These are phyloP conservation scores for Cebus imitator DNA, from an alignment of 2,113 vertebrate genomes.

Conservation along the genomic window DNA sequence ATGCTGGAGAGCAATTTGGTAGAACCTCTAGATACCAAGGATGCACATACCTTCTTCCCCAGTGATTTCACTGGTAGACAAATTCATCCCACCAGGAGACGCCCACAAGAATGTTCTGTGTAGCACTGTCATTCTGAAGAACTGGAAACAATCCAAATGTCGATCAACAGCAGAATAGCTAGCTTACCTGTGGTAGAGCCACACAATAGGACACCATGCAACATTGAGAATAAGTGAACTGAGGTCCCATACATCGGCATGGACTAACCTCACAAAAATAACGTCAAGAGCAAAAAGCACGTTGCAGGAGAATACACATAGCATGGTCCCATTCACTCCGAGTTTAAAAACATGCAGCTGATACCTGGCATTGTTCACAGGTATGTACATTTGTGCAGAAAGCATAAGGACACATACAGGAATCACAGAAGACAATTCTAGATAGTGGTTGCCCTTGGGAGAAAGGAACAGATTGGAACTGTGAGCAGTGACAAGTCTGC, in stretches of 20 bases:
- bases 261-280: not conserved
- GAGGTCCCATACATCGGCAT: not conserved
- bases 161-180: not conserved
- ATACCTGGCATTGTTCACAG: not conserved
- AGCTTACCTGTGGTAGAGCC: not conserved
- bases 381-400: not conserved
- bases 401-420: not conserved
- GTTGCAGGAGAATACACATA: not conserved
- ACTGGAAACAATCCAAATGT: not conserved
- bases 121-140: not conserved
- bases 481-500: not conserved
- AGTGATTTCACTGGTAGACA: not conserved
- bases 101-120: not conserved
- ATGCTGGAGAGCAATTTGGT: not conserved
- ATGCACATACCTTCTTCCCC: not conserved
- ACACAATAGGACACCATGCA: not conserved
- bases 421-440: not conserved
- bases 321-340: not conserved
- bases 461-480: not conserved
- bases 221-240: not conserved
- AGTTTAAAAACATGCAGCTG: not conserved
- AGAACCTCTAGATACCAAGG: not conserved
- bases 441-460: not conserved
- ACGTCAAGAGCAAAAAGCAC: rapidly evolving
- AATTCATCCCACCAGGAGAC: not conserved